A percentile compares a stretch with the other conserved stretches of the same genome.
Evolutionary conservation across 2,113 vertebrate genomes (phyloP).

Genomic region (Pogonocichla stellata): DNA sequence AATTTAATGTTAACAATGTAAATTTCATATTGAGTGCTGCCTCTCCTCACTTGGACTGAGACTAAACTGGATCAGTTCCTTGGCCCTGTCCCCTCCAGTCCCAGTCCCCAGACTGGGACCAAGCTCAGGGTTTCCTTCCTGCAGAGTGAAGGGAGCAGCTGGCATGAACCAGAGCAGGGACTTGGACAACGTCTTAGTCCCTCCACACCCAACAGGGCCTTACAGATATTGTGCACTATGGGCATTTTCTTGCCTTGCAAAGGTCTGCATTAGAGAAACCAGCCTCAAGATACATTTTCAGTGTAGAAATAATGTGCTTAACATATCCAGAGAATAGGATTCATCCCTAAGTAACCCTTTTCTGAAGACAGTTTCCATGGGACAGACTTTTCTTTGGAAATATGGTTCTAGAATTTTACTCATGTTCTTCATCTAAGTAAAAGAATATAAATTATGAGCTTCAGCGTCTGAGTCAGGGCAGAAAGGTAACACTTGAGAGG

Average conservation of each 20-base stretch:
- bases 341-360: background rate
- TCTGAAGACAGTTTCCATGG: background rate
- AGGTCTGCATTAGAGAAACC: background rate
- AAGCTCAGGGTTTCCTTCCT: background rate
- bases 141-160: background rate
- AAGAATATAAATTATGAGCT: background rate
- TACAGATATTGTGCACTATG: background rate
- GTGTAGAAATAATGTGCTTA: background rate
- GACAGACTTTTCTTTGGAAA: background rate
- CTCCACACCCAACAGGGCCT: background rate
- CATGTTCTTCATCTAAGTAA: background rate
- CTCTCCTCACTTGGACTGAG: background rate
- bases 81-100: background rate
- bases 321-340: background rate
- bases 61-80: background rate
- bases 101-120: background rate
- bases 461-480: background rate
- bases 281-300: background rate
- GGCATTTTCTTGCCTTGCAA: background rate
- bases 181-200: background rate
- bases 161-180: fast-evolving
- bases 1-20: background rate
- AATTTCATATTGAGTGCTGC: background rate
- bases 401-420: background rate
- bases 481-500: background rate